Conservation (phyloP, 1,140 invertebrate species). For the Philotrypesis tridentata region DNA sequence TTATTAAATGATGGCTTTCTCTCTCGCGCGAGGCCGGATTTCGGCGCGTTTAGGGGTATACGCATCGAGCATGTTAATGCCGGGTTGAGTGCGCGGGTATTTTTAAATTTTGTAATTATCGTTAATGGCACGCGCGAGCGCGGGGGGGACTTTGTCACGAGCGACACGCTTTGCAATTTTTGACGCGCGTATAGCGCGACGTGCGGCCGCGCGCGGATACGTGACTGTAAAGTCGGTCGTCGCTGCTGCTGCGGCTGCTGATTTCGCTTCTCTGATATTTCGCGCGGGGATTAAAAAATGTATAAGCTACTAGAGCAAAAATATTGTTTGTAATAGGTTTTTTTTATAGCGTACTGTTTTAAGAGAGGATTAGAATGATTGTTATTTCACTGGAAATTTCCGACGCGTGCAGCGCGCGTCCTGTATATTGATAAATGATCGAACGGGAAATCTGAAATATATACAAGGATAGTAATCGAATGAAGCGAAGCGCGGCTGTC, state of each 20-base stretch:
- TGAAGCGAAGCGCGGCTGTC: background rate
- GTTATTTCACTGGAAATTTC: too few relatives aligned
- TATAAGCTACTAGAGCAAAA: too few relatives aligned
- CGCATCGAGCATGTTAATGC: constrained; percentile 9
- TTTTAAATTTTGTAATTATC: constrained; percentile 36
- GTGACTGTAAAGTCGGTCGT: background rate
- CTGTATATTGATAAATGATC: too few relatives aligned
- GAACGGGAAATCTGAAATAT: background rate
- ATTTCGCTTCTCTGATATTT: background rate
- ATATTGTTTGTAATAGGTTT: too few relatives aligned
- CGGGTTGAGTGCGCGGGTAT: background rate
- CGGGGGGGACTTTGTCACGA: background rate
- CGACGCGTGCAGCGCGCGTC: too few relatives aligned
- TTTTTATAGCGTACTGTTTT: too few relatives aligned
- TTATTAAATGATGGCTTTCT: constrained; percentile 13
- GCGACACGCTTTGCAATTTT: background rate
- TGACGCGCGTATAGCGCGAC: background rate
- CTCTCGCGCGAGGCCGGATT: background rate
- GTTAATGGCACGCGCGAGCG: too few relatives aligned
- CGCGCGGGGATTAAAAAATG: too few relatives aligned
- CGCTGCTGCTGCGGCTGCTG: too few relatives aligned
- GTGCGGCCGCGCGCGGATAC: background rate
- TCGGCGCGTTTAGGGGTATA: background rate
- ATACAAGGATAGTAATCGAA: background rate
- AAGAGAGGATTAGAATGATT: too few relatives aligned